Percentiles rank a stretch among this genome's conserved stretches.
Evolutionary conservation across 2,113 vertebrate species (phyloP).

Genomic region (Irena cyanogastra): DNA sequence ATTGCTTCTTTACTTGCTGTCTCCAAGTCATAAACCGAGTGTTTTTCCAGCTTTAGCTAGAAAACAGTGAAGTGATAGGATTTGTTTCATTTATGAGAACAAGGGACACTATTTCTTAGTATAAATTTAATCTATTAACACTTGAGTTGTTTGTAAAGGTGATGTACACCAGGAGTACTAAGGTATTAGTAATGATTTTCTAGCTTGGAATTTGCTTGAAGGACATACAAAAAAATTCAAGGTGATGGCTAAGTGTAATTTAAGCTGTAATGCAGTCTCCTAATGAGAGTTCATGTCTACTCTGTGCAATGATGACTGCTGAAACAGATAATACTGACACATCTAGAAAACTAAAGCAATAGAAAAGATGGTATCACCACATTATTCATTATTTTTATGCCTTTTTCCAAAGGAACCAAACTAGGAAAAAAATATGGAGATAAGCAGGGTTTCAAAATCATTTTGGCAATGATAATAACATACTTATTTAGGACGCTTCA

Average conservation of each 20-base stretch:
- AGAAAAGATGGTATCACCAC: not conserved
- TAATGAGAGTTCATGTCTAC: not conserved
- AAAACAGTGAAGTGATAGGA: not conserved
- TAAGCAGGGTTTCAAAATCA: not conserved
- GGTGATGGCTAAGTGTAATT: not conserved
- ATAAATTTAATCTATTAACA: not conserved
- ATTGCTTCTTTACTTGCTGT: not conserved
- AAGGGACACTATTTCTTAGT: not conserved
- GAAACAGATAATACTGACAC: not conserved
- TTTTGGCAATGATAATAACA: not conserved
- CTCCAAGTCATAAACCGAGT: not conserved
- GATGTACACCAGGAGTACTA: not conserved
- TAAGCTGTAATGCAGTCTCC: not conserved
- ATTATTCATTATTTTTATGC: not conserved
- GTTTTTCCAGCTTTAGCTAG: not conserved
- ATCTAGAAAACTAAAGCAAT: constrained; percentile 6
- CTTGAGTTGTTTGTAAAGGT: not conserved
- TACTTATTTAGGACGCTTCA: not conserved
- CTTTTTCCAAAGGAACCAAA: not conserved
- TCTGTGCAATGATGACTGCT: not conserved
- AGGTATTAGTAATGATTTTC: not conserved
- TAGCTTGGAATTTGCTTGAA: not conserved
- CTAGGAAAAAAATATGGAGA: not conserved
- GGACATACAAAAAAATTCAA: not conserved
- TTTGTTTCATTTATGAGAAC: not conserved